Conservation (phyloP, 2,797 vertebrate genomes). For the Knipowitschia caucasica region DNA sequence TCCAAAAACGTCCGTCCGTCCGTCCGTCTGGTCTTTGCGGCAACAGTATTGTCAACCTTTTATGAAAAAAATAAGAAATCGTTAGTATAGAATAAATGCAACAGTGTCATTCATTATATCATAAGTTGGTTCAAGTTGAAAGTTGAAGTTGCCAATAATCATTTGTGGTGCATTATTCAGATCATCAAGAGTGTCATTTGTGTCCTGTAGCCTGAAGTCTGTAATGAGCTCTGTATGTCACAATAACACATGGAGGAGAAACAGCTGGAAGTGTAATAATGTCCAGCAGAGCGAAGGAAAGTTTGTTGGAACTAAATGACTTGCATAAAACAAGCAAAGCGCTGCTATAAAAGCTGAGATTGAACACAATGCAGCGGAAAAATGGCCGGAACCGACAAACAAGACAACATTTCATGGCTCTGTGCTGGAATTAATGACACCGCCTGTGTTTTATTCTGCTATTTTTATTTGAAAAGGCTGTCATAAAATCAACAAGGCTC, state of each 20-base stretch:
- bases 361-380: slow-evolving; percentile 16
- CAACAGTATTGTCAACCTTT: too few species aligned
- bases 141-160: background rate
- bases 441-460: slow-evolving; percentile 35
- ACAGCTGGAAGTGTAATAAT: slow-evolving; percentile 23
- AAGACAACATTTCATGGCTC: slow-evolving; percentile 35
- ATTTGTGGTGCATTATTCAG: background rate
- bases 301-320: slow-evolving; percentile 40
- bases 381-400: slow-evolving; percentile 28
- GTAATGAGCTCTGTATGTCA: background rate
- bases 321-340: slow-evolving; percentile 30
- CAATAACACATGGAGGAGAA: slow-evolving; percentile 10
- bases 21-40: too few species aligned
- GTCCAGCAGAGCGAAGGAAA: slow-evolving; percentile 26
- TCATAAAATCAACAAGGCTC: slow-evolving; percentile 63
- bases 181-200: slow-evolving; percentile 1
- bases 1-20: too few species aligned
- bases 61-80: too few species aligned
- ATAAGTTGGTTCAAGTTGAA: background rate
- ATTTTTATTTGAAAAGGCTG: slow-evolving; percentile 57
- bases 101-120: too few species aligned
- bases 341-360: slow-evolving; percentile 18
- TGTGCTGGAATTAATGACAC: slow-evolving; percentile 59
- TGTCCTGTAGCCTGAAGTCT: background rate
- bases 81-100: background rate